Conservation (phyloP, 2,113 vertebrate species). For the Limanda limanda region DNA sequence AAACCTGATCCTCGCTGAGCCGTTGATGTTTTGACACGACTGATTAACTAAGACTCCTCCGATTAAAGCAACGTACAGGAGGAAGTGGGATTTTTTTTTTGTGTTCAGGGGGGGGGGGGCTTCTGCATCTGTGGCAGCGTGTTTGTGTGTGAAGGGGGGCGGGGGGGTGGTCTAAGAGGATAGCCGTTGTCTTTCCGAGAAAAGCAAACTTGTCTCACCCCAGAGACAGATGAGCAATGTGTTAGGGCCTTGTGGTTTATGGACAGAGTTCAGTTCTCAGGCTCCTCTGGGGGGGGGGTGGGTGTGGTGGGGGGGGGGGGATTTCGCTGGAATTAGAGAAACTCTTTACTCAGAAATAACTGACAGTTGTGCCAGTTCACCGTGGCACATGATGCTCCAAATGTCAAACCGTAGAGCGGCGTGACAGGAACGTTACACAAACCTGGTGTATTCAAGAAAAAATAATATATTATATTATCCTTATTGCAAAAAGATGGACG, state of each 20-base stretch:
- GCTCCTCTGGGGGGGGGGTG: conserved; percentile 7
- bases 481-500: neutral
- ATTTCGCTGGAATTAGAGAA: conserved; percentile 54
- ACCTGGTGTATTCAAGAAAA: neutral
- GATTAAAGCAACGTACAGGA: conserved; percentile 80
- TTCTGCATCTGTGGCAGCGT: conserved; percentile 64
- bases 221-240: conserved; percentile 80
- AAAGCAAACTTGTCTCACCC: conserved; percentile 82
- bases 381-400: conserved; percentile 27
- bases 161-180: conserved; percentile 66
- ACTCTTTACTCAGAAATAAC: conserved; percentile 72
- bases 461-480: too few species aligned
- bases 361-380: conserved; percentile 74
- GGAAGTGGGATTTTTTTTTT: conserved; percentile 77
- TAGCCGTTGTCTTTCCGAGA: conserved; percentile 86
- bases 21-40: conserved; percentile 82
- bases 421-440: conserved; percentile 1
- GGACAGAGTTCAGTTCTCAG: conserved; percentile 66
- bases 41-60: conserved; percentile 81
- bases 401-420: conserved; percentile 41
- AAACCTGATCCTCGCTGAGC: conserved; percentile 64
- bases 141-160: conserved; percentile 40
- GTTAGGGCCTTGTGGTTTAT: conserved; percentile 79
- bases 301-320: neutral
- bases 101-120: conserved; percentile 24